phyloP scores from a whole-genome alignment of 2,888 invertebrate genomes.

The Hydropsyche betteni region DNA sequence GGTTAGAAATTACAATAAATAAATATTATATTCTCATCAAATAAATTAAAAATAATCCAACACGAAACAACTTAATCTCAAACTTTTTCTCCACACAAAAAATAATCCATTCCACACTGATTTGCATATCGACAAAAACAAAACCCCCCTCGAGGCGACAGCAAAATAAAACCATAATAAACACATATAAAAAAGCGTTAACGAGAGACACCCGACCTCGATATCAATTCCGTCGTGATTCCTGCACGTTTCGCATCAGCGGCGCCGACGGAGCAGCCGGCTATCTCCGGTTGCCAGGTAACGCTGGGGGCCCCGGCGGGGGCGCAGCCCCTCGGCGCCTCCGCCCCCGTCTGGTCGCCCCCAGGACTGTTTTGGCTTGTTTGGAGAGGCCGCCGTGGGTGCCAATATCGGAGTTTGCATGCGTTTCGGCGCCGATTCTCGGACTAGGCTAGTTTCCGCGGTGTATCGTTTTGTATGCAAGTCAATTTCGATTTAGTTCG shows the following conservation, averaged over 20 bases:
- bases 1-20: no score
- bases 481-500: no score
- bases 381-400: neutral
- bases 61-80: no score
- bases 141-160: neutral
- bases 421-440: neutral
- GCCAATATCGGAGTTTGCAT: neutral
- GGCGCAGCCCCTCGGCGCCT: neutral
- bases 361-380: neutral
- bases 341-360: conserved; percentile 1
- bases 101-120: neutral
- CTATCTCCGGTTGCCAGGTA: conserved; percentile 48
- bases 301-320: conserved; percentile 9
- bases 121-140: neutral
- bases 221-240: conserved; percentile 49
- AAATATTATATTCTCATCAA: no score
- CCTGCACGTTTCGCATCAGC: conserved; percentile 44
- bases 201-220: conserved; percentile 32
- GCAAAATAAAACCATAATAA: conserved; percentile 38
- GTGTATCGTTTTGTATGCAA: no score
- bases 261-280: conserved; percentile 31
- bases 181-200: conserved; percentile 29
- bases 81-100: no score
- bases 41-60: no score
- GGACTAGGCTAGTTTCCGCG: neutral